These are phyloP conservation scores for Flexamia atlantica DNA, from an alignment of 2,888 invertebrate species.

Conservation along the genomic window DNA sequence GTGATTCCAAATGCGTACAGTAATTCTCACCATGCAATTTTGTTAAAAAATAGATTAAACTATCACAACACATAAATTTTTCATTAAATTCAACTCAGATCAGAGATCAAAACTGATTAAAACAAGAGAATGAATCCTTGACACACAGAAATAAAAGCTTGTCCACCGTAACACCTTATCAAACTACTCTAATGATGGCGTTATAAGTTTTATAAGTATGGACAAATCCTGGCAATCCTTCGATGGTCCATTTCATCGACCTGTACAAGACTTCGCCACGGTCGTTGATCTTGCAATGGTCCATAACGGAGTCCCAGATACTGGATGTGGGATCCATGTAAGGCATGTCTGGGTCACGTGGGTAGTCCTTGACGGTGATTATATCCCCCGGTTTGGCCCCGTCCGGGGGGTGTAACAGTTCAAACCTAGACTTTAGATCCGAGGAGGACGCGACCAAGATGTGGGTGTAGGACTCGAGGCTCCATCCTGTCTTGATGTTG, in stretches of 20 bases:
- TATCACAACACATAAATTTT: no score
- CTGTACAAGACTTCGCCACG: background rate
- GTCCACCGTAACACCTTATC: background rate
- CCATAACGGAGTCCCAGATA: background rate
- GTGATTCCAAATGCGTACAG: no score
- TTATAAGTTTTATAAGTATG: background rate
- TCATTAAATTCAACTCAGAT: no score
- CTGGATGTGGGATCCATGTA: background rate
- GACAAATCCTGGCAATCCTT: background rate
- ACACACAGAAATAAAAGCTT: no score
- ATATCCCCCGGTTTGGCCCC: constrained; percentile 3
- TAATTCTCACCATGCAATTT: no score
- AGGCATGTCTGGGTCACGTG: constrained; percentile 10
- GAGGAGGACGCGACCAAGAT: background rate
- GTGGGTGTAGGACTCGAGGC: background rate
- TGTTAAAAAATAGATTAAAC: no score
- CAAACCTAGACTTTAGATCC: background rate
- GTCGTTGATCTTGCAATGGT: background rate
- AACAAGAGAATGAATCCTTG: no score
- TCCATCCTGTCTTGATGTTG: background rate
- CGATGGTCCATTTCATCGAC: background rate
- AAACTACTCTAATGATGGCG: background rate
- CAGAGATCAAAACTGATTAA: no score
- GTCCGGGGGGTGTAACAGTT: background rate
- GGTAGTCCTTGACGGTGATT: background rate